phyloP scores from a whole-genome alignment of 2,888 invertebrate species.

The Pseudolycoriella hygida region DNA sequence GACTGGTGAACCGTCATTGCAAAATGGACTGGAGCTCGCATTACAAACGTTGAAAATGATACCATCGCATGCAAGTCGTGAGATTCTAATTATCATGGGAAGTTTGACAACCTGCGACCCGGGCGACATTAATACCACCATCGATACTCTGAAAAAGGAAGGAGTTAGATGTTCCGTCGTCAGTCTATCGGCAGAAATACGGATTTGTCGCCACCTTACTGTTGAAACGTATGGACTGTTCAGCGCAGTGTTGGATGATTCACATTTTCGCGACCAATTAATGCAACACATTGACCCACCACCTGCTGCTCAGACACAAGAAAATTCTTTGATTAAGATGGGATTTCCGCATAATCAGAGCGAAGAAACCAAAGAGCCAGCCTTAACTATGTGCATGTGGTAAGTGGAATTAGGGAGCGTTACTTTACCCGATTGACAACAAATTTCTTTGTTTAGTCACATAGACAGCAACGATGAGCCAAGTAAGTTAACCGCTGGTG shows the following conservation, averaged over 20 bases:
- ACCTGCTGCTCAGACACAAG: constrained; percentile 50
- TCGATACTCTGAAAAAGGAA: constrained; percentile 53
- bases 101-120: constrained; percentile 96
- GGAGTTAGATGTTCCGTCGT: constrained; percentile 88
- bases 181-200: constrained; percentile 87
- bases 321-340: constrained; percentile 83
- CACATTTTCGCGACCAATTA: constrained; percentile 50
- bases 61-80: constrained; percentile 88
- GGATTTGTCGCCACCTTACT: constrained; percentile 73
- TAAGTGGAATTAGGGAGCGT: constrained; percentile 25
- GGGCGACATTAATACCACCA: constrained; percentile 71
- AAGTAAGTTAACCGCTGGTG: constrained; percentile 51
- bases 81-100: constrained; percentile 79
- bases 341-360: constrained; percentile 76
- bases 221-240: constrained; percentile 76
- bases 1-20: constrained; percentile 86
- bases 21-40: constrained; percentile 86
- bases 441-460: constrained; percentile 39
- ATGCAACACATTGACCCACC: constrained; percentile 49
- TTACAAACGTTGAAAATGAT: constrained; percentile 66
- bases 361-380: constrained; percentile 41
- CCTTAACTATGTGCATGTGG: constrained; percentile 87
- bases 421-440: not conserved
- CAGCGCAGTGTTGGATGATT: constrained; percentile 69
- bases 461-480: constrained; percentile 54